phyloP scores from a whole-genome alignment of 2,113 vertebrate species.

The Salvator merianae region DNA sequence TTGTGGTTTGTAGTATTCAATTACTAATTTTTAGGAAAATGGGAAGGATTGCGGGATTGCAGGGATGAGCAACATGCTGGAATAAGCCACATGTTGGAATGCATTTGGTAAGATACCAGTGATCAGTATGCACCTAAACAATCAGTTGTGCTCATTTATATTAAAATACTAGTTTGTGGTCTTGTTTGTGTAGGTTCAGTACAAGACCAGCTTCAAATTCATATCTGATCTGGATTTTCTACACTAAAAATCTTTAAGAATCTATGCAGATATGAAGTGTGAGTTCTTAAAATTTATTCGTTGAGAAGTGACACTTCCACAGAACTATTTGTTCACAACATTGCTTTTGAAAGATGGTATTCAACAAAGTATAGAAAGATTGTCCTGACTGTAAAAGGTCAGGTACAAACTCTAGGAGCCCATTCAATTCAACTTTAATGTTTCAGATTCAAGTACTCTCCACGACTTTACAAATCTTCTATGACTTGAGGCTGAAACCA shows the following conservation, averaged over 20 bases:
- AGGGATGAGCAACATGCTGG: not conserved
- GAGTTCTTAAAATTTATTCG: not conserved
- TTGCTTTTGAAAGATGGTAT: not conserved
- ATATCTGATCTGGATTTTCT: not conserved
- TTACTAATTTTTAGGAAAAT: not conserved
- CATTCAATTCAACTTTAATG: not conserved
- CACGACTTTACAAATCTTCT: not conserved
- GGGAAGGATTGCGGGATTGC: not conserved
- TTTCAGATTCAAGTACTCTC: not conserved
- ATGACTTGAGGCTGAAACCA: not conserved
- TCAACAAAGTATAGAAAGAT: not conserved
- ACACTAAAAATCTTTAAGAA: not conserved
- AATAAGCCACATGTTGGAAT: not conserved
- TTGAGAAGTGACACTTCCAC: not conserved
- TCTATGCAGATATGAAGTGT: not conserved
- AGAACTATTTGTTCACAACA: not conserved
- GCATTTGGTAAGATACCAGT: not conserved
- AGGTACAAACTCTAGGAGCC: not conserved
- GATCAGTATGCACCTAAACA: not conserved
- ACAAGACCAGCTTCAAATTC: not conserved
- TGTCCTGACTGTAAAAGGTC: not conserved
- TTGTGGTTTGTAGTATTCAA: not conserved
- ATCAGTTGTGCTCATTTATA: not conserved
- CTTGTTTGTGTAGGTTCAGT: too few relatives aligned
- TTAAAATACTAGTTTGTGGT: too few relatives aligned